These are phyloP conservation scores for Agriopis leucophaearia DNA, from an alignment of 2,888 invertebrate genomes.

Conservation along the genomic window DNA sequence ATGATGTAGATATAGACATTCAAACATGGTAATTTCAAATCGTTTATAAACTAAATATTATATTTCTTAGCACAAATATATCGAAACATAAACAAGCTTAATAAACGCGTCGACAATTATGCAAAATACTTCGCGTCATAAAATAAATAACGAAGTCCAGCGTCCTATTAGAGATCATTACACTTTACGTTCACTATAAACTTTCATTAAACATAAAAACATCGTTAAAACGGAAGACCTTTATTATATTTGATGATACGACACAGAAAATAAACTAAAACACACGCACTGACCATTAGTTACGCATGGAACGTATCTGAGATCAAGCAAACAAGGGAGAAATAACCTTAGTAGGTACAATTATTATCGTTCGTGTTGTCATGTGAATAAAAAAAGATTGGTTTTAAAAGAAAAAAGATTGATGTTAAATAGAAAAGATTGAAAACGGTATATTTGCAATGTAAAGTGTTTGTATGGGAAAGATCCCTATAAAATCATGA, in stretches of 20 bases:
- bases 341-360: too few species aligned
- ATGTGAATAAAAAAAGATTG: too few species aligned
- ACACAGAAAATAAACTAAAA: slow-evolving; percentile 46
- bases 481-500: too few species aligned
- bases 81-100: slow-evolving; percentile 13
- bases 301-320: slow-evolving; percentile 49
- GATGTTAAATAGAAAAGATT: too few species aligned
- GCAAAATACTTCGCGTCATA: slow-evolving; percentile 32
- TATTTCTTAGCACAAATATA: slow-evolving; percentile 12
- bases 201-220: slow-evolving; percentile 48
- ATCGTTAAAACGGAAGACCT: slow-evolving; percentile 45
- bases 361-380: too few species aligned
- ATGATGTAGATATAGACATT: slow-evolving; percentile 2
- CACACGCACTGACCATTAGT: slow-evolving; percentile 50
- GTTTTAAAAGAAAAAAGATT: too few species aligned
- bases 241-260: slow-evolving; percentile 46
- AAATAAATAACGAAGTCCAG: slow-evolving; percentile 28
- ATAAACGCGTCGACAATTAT: slow-evolving; percentile 32
- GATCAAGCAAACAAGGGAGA: too few species aligned
- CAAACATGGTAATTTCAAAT: background rate
- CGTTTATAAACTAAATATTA: slow-evolving; percentile 12
- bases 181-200: slow-evolving; percentile 41
- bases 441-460: too few species aligned
- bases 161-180: slow-evolving; percentile 39
- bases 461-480: too few species aligned